Conservation (phyloP, 2,113 vertebrate genomes). For the Phalacrocorax carbo region DNA sequence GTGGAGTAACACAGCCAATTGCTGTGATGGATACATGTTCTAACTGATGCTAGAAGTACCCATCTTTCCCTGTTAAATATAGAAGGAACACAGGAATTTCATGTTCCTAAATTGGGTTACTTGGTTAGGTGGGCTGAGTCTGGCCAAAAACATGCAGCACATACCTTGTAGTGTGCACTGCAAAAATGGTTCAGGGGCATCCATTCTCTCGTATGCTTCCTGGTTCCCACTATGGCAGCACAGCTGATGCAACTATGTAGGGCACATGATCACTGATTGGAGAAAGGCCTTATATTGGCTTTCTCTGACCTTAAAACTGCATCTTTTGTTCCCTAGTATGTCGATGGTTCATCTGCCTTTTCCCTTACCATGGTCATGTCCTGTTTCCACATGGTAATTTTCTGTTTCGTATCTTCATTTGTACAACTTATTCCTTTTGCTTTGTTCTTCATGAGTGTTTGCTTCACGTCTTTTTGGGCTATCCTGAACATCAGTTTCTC, state of each 20-base stretch:
- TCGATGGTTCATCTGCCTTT: not conserved
- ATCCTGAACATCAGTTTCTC: not conserved
- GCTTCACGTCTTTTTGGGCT: not conserved
- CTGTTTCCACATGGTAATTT: not conserved
- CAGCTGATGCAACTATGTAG: not conserved
- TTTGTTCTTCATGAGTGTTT: not conserved
- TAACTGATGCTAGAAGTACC: not conserved
- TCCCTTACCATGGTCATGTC: not conserved
- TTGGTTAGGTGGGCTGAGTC: not conserved
- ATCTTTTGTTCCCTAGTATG: not conserved
- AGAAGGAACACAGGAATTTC: not conserved
- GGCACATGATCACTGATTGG: not conserved
- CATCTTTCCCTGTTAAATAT: not conserved
- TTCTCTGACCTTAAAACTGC: not conserved
- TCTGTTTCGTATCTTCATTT: not conserved
- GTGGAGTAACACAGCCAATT: not conserved
- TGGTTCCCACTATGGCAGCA: not conserved
- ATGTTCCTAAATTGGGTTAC: not conserved
- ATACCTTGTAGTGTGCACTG: not conserved
- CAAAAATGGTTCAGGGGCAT: not conserved
- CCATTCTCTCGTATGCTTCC: not conserved
- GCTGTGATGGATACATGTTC: not conserved
- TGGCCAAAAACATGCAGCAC: not conserved
- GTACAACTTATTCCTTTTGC: not conserved
- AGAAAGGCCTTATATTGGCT: not conserved